Base-by-base conservation (phyloP, 2,113 vertebrate genomes). In the Salvelinus namaycush region DNA sequence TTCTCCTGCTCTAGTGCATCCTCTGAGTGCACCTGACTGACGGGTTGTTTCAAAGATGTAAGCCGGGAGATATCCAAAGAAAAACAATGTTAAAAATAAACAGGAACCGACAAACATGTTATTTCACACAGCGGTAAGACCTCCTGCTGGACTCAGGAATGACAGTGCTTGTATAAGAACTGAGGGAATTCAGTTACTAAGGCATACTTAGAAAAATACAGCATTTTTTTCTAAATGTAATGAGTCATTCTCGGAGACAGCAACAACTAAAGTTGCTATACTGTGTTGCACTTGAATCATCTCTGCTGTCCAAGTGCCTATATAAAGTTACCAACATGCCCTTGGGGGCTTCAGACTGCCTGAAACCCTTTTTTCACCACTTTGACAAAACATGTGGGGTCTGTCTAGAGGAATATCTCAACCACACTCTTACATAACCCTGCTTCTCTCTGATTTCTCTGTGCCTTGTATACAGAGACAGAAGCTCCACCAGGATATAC, bases 21-120 rank as follows among this genome's bases (percentile, higher is more conserved):
- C 90, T 87, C 77, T 12, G 90, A 90, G 91, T 89, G 80, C 85
- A 89, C 85, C 88, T 88, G 87, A 87, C 86, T 90, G 89, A 89
- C 81, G 77, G 80, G 83, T 87, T 90, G 76, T 82, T 89, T 74
- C 80, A 89, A 84, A 62, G 88, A 90, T 89, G 86, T 91, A 88
- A 87, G 85, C 82, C 3, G 14, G 66, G 27, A 31, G 65, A 39
- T 7, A 34, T 31, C 26, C 27, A 34, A 29, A 68, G 16, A 4
- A 20, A 29, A 3, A 76, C 64, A 1, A 31, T 76, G 65, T 88
- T 87, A 82, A 83, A 72, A 73, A 22, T 0, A n/a, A 44, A 78
- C 26, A 7, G 26, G 26, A 68, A 68, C 14, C 4, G 29, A 84
- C 81, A 76, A 81, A 87, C 84, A 79, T n/a, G 73, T 69, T 80